These are phyloP conservation scores for Australoheros facetus DNA, from an alignment of 2,797 vertebrate genomes.

Conservation along the genomic window DNA sequence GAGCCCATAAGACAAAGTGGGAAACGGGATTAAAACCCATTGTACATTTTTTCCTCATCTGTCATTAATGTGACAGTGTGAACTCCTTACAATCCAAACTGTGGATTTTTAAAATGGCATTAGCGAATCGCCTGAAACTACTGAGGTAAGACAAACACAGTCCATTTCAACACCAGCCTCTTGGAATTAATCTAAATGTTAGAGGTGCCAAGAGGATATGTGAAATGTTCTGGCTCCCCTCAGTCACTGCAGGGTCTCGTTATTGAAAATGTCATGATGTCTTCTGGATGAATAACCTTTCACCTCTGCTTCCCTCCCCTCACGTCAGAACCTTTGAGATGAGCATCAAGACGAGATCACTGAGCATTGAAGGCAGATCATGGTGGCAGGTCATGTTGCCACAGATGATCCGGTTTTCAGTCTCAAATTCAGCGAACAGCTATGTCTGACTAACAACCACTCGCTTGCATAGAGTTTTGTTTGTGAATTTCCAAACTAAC, in stretches of 20 bases:
- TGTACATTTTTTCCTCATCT: too few species aligned
- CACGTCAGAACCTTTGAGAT: constrained; percentile 43
- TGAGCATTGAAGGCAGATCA: constrained; percentile 37
- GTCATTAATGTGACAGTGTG: too few species aligned
- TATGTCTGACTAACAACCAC: background rate
- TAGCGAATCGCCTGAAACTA: background rate
- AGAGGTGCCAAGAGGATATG: background rate
- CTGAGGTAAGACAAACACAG: background rate
- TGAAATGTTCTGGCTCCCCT: constrained; percentile 14
- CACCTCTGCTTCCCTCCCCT: constrained; percentile 13
- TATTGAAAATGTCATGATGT: constrained; percentile 41
- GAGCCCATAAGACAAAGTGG: background rate
- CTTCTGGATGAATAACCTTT: constrained; percentile 47
- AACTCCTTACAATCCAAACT: too few species aligned
- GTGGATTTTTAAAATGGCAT: background rate
- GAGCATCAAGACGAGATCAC: constrained; percentile 42
- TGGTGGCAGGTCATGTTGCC: background rate
- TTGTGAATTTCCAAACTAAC: background rate
- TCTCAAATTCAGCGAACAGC: background rate
- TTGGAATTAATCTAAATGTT: constrained; percentile 5
- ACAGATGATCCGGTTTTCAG: constrained; percentile 15
- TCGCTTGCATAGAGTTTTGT: background rate
- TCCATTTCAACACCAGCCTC: background rate
- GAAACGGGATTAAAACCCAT: background rate
- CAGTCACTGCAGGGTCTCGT: constrained; percentile 17